Evolutionary conservation across 1,140 invertebrate species (phyloP).

Genomic region (Temnothorax curvispinosus): DNA sequence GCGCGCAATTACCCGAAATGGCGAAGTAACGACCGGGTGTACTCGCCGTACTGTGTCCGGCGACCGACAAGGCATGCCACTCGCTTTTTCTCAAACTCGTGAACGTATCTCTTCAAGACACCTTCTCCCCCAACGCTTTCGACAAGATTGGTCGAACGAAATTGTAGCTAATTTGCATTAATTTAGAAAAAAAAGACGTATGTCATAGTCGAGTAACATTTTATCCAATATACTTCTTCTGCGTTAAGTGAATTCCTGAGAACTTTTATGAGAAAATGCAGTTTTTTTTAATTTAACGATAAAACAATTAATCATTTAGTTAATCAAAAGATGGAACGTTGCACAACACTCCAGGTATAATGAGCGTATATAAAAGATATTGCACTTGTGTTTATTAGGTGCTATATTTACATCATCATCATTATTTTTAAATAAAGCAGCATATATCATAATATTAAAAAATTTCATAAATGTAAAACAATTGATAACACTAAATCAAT

Average conservation of each 20-base stretch:
- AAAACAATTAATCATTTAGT: background rate
- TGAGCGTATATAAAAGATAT: background rate
- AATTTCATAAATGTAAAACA: background rate
- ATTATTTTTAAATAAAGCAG: background rate
- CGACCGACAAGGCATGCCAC: conserved; percentile 5
- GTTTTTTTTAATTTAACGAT: background rate
- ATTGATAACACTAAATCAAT: background rate
- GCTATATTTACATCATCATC: too few relatives aligned
- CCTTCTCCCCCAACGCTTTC: background rate
- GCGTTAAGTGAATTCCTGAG: background rate
- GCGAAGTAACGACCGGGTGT: conserved; percentile 67
- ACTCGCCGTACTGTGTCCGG: background rate
- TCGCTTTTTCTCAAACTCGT: conserved; percentile 41
- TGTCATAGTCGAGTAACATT: background rate
- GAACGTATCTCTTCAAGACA: conserved; percentile 5
- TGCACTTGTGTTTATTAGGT: too few relatives aligned
- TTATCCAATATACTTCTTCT: background rate
- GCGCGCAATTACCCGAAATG: conserved; percentile 72
- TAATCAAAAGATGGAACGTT: background rate
- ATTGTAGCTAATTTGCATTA: conserved; percentile 47
- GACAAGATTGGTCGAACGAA: background rate
- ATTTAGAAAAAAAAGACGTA: background rate
- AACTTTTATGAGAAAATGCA: background rate
- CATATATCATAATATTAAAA: background rate
- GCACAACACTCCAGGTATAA: background rate